phyloP scores from a whole-genome alignment of 2,797 vertebrate genomes.

The Threskiornis aethiopicus region DNA sequence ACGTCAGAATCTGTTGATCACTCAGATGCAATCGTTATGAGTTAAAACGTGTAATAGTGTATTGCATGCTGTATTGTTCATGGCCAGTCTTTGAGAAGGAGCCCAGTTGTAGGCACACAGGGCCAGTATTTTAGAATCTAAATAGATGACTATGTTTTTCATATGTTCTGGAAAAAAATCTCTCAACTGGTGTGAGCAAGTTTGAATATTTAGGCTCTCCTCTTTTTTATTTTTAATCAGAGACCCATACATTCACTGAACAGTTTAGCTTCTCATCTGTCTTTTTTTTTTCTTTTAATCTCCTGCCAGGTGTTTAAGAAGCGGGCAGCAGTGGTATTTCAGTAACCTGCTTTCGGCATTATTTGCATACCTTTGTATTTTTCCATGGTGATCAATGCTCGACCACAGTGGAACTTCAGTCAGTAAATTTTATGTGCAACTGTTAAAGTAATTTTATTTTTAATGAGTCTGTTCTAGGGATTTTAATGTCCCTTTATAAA shows the following conservation, averaged over 20 bases:
- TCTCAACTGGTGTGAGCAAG: neutral
- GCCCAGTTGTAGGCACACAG: neutral
- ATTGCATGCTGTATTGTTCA: neutral
- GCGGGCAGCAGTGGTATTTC: neutral
- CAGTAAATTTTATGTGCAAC: constrained; percentile 61
- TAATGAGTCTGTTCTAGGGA: constrained; percentile 65
- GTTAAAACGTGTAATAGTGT: neutral
- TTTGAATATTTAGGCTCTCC: neutral
- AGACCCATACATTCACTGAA: neutral
- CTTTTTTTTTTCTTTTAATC: constrained; percentile 2
- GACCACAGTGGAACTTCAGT: neutral
- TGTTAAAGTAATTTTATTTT: constrained; percentile 60
- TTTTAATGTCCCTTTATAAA: constrained; percentile 74
- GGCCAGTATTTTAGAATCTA: neutral
- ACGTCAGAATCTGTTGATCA: neutral
- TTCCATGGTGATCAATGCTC: neutral
- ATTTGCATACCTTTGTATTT: constrained; percentile 43
- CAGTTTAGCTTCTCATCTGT: neutral
- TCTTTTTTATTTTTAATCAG: neutral
- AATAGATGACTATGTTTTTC: neutral
- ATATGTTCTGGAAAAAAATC: neutral
- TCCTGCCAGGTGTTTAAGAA: constrained; percentile 6
- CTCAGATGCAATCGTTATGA: neutral
- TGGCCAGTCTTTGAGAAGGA: neutral
- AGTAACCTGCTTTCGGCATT: neutral